Evolutionary conservation across 1,140 invertebrate genomes (phyloP).

Genomic region (Bombus cullumanus): DNA sequence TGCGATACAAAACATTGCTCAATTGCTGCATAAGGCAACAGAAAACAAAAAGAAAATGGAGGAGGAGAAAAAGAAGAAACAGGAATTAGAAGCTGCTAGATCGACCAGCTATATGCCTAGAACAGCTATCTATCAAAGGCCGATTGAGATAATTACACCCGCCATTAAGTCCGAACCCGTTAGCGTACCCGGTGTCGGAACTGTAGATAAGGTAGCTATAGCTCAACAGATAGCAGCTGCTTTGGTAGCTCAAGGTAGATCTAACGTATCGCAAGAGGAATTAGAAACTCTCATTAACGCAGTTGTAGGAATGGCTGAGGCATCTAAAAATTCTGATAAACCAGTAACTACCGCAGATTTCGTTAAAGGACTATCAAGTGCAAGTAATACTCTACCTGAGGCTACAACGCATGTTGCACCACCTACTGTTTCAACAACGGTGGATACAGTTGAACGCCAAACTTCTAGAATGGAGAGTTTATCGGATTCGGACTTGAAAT

Average conservation of each 20-base stretch:
- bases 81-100: constrained; percentile 71
- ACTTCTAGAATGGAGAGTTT: constrained; percentile 85
- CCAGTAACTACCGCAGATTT: constrained; percentile 83
- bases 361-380: constrained; percentile 78
- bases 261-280: constrained; percentile 89
- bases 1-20: constrained; percentile 87
- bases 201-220: constrained; percentile 88
- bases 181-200: constrained; percentile 86
- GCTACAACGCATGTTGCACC: not conserved
- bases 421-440: not conserved
- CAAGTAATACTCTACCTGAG: constrained; percentile 41
- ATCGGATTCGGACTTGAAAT: constrained; percentile 89
- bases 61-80: constrained; percentile 79
- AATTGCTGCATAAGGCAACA: constrained; percentile 86
- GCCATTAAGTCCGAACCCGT: constrained; percentile 81
- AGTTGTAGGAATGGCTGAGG: constrained; percentile 87
- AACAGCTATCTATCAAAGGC: constrained; percentile 66
- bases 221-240: constrained; percentile 90
- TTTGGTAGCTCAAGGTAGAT: constrained; percentile 89
- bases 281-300: constrained; percentile 90
- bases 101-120: constrained; percentile 67
- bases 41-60: constrained; percentile 82
- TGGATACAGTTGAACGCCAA: constrained; percentile 54
- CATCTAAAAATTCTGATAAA: constrained; percentile 83
- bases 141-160: constrained; percentile 61